phyloP scores from a whole-genome alignment of 2,797 vertebrate genomes.

The Neosalanx taihuensis region DNA sequence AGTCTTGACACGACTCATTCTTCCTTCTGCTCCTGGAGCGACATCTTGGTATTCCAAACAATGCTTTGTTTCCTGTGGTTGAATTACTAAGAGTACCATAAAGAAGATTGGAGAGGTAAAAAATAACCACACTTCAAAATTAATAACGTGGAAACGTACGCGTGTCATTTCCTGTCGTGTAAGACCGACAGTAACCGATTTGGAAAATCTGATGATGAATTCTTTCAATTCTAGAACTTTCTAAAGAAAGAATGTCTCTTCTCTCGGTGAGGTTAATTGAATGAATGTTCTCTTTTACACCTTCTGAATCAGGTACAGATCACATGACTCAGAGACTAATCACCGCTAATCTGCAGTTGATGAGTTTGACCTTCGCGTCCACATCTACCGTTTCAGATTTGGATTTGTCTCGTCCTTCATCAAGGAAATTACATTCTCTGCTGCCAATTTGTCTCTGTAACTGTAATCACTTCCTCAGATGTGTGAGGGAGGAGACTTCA shows the following conservation, averaged over 20 bases:
- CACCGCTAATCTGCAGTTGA: constrained; percentile 22
- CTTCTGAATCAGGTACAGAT: neutral
- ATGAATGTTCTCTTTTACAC: no score
- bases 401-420: neutral
- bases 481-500: neutral
- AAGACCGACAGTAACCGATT: neutral
- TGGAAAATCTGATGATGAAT: neutral
- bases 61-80: constrained; percentile 59
- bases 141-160: neutral
- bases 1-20: constrained; percentile 48
- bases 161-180: neutral
- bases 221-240: neutral
- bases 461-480: constrained; percentile 35
- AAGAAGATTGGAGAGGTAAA: constrained; percentile 1
- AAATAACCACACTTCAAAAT: neutral
- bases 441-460: constrained; percentile 6
- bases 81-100: constrained; percentile 49
- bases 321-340: neutral
- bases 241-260: no score
- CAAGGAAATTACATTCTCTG: constrained; percentile 24
- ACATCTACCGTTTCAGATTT: neutral
- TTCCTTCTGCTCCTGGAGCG: constrained; percentile 56
- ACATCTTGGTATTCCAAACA: constrained; percentile 37
- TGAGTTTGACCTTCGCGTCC: constrained; percentile 17
- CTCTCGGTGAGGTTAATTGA: no score